Percentiles rank a stretch among this genome's conserved stretches.
Conservation (phyloP, 2,113 vertebrate species). For the Gavia stellata region DNA sequence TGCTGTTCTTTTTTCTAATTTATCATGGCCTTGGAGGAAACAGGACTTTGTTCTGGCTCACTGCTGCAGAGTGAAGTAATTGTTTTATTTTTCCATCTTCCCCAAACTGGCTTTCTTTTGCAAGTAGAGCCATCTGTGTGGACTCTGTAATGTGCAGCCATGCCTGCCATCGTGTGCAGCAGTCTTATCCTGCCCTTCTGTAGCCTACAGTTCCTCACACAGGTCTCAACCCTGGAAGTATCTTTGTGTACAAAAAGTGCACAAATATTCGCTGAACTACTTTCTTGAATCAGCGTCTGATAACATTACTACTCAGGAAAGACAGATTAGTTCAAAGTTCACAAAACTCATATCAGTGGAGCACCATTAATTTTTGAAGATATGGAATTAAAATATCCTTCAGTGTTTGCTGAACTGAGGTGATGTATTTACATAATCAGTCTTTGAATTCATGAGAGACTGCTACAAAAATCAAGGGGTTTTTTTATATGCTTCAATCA, state of each 20-base stretch:
- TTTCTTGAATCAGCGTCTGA: neutral
- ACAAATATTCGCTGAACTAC: neutral
- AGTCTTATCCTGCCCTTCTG: neutral
- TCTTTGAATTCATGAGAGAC: neutral
- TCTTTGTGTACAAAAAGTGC: neutral
- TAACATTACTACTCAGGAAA: neutral
- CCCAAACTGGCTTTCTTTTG: neutral
- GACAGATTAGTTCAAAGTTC: neutral
- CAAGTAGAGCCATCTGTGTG: neutral
- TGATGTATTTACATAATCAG: neutral
- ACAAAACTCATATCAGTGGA: neutral
- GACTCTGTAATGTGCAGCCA: neutral
- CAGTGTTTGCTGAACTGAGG: neutral
- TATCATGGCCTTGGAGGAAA: neutral
- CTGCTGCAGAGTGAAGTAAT: neutral
- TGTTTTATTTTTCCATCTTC: neutral
- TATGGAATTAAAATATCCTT: neutral
- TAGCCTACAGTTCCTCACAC: neutral
- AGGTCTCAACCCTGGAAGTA: neutral
- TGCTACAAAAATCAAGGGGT: neutral
- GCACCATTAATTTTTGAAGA: neutral
- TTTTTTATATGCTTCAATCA: neutral
- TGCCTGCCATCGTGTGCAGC: neutral
- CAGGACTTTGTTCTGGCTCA: neutral
- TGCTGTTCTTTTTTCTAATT: neutral